Percentiles rank a stretch among this genome's conserved stretches.
Conservation (phyloP, 2,797 vertebrate genomes). For the Fistularia tabacaria region DNA sequence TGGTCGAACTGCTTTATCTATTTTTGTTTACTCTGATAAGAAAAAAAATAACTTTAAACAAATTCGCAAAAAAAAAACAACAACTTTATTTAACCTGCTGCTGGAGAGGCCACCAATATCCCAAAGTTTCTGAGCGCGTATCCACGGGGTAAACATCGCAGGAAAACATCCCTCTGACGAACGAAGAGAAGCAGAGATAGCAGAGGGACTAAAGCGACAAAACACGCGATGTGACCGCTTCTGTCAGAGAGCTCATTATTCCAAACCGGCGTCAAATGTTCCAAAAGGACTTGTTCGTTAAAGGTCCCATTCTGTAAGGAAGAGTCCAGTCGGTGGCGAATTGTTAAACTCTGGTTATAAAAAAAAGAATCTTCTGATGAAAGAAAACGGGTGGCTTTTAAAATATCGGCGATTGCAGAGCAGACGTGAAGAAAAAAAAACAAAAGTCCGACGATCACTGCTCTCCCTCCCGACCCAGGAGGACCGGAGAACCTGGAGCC, state of each 20-base stretch:
- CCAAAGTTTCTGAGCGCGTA: conserved; percentile 63
- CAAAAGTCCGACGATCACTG: conserved; percentile 43
- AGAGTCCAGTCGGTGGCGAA: conserved; percentile 51
- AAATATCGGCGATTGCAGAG: conserved; percentile 23
- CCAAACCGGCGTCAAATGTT: conserved; percentile 67
- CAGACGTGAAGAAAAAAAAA: conserved; percentile 23
- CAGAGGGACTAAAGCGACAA: conserved; percentile 13
- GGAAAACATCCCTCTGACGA: conserved; percentile 34
- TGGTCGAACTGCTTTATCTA: not conserved
- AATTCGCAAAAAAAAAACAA: conserved; percentile 24
- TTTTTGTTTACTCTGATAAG: too few species aligned
- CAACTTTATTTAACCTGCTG: conserved; percentile 25
- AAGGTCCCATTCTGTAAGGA: conserved; percentile 54
- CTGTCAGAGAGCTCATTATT: conserved; percentile 52
- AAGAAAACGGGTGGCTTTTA: conserved; percentile 38
- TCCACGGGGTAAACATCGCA: conserved; percentile 49
- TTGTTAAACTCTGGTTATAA: conserved; percentile 23
- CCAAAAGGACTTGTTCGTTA: conserved; percentile 43
- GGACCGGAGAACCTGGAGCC: conserved; percentile 29
- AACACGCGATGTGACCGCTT: conserved; percentile 21
- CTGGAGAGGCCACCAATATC: conserved; percentile 39
- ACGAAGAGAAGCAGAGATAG: conserved; percentile 25
- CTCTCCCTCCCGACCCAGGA: conserved; percentile 41
- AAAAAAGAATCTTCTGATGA: not conserved
- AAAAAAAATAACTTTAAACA: too few species aligned